phyloP scores from a whole-genome alignment of 2,113 vertebrate genomes.

The Scortum barcoo region DNA sequence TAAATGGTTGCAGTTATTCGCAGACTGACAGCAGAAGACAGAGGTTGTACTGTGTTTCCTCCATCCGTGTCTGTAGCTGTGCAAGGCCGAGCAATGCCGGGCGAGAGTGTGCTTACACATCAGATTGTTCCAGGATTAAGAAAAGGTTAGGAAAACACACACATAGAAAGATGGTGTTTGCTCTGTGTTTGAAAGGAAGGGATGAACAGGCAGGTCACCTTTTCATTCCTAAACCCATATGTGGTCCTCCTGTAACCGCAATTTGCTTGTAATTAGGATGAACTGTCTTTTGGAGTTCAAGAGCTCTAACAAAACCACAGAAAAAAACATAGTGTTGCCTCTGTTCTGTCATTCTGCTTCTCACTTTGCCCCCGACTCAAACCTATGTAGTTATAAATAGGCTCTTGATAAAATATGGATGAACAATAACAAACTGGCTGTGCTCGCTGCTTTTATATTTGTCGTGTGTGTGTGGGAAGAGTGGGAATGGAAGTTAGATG shows the following conservation, averaged over 20 bases:
- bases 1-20: constrained; percentile 21
- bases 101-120: constrained; percentile 39
- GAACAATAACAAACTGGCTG: constrained; percentile 73
- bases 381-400: constrained; percentile 75
- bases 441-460: constrained; percentile 50
- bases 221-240: constrained; percentile 25
- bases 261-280: constrained; percentile 29
- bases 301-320: constrained; percentile 14
- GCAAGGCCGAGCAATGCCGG: constrained; percentile 22
- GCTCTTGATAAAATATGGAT: constrained; percentile 75
- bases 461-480: constrained; percentile 11
- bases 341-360: constrained; percentile 13
- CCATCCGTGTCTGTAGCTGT: constrained; percentile 8
- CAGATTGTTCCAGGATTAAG: constrained; percentile 39
- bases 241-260: constrained; percentile 21
- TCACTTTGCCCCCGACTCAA: constrained; percentile 53
- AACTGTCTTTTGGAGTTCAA: constrained; percentile 23
- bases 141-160: constrained; percentile 39
- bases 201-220: constrained; percentile 1
- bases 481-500: constrained; percentile 50
- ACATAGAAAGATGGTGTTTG: background rate
- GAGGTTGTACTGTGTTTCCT: constrained; percentile 30
- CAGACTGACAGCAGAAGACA: constrained; percentile 21
- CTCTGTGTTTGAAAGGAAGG: background rate
- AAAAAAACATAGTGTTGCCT: background rate